Conservation (phyloP, 1,140 invertebrate genomes). For the Acromyrmex heyeri region DNA sequence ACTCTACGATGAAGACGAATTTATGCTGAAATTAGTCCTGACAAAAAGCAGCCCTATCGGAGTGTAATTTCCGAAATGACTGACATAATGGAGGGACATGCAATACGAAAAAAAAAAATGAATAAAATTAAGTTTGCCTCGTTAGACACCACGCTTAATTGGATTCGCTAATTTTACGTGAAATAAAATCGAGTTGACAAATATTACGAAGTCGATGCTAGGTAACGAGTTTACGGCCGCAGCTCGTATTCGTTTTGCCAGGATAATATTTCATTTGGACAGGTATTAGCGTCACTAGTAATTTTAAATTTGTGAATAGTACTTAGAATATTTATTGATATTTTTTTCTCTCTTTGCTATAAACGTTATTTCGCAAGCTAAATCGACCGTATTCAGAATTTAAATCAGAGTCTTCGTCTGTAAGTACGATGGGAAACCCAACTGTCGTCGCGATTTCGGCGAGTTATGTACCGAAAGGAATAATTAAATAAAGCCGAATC, state of each 20-base stretch:
- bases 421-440: background rate
- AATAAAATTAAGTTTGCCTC: conserved; percentile 43
- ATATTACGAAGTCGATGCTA: conserved; percentile 18
- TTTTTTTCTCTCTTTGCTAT: background rate
- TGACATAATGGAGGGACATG: conserved; percentile 33
- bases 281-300: conserved; percentile 22
- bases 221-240: background rate
- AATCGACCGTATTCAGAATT: background rate
- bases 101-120: background rate
- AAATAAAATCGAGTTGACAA: conserved; percentile 24
- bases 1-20: background rate
- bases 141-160: conserved; percentile 27
- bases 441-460: background rate
- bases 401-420: conserved; percentile 8
- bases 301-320: conserved; percentile 9
- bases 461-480: conserved; percentile 21
- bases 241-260: background rate
- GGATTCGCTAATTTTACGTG: conserved; percentile 37
- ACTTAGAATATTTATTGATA: background rate
- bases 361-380: background rate
- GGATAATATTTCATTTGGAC: conserved; percentile 19
- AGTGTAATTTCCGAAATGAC: conserved; percentile 29
- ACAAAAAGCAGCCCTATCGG: conserved; percentile 28
- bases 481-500: conserved; percentile 49
- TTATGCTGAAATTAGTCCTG: conserved; percentile 34